phyloP scores from a whole-genome alignment of 2,113 vertebrate species.

The Phylloscopus trochiloides region DNA sequence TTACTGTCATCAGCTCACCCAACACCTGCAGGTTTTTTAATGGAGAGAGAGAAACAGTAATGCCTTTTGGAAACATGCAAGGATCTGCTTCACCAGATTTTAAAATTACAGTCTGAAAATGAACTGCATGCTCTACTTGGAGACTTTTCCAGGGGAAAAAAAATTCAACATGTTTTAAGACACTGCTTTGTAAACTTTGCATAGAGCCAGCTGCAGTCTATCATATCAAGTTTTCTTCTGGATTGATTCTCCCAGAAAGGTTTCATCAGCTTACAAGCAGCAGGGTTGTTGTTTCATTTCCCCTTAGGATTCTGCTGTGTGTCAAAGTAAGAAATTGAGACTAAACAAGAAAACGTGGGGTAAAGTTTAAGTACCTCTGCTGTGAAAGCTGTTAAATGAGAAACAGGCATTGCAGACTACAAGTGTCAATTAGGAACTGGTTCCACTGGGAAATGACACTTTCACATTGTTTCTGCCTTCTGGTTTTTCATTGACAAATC shows the following conservation, averaged over 20 bases:
- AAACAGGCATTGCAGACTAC: constrained; percentile 14
- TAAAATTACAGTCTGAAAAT: background rate
- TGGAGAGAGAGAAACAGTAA: background rate
- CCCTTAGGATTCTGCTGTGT: constrained; percentile 11
- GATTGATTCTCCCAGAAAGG: constrained; percentile 43
- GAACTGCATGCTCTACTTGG: background rate
- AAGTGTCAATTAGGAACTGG: constrained; percentile 19
- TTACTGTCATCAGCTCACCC: background rate
- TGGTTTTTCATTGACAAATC: constrained; percentile 15
- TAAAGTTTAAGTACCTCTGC: constrained; percentile 20
- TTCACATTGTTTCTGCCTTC: constrained; percentile 33
- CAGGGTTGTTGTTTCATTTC: constrained; percentile 14
- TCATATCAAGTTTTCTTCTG: background rate
- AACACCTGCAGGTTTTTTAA: background rate
- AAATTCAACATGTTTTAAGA: background rate
- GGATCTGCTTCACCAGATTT: background rate
- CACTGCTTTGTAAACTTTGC: background rate
- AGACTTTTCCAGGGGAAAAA: background rate
- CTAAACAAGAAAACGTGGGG: constrained; percentile 32
- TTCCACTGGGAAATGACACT: constrained; percentile 40
- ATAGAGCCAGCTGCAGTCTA: background rate
- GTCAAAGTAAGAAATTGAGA: constrained; percentile 44
- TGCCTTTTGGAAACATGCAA: background rate
- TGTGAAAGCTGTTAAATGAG: constrained; percentile 34
- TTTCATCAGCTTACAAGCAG: constrained; percentile 35